These are phyloP conservation scores for Nerophis ophidion DNA, from an alignment of 2,113 vertebrate species.

Conservation along the genomic window DNA sequence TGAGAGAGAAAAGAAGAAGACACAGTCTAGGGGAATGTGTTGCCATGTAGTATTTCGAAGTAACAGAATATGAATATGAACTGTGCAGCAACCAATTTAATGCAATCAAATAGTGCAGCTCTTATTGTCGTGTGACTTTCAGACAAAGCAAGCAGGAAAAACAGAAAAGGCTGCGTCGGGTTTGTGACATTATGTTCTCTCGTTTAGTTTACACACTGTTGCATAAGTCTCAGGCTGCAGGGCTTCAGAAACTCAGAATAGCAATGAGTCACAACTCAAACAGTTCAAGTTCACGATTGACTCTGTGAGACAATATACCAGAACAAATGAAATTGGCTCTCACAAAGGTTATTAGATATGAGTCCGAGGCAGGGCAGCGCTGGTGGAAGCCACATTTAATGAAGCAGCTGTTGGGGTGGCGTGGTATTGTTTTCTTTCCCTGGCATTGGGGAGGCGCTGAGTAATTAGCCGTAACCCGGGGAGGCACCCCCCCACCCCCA, in stretches of 20 bases:
- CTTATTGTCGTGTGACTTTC: no score
- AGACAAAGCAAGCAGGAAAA: background rate
- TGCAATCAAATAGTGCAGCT: no score
- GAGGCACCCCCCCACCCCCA: conserved; percentile 33
- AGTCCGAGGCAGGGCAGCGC: conserved; percentile 15
- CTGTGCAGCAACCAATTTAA: no score
- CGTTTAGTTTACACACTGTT: conserved; percentile 6
- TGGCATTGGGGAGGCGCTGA: conserved; percentile 32
- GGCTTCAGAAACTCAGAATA: background rate
- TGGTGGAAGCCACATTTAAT: conserved; percentile 38
- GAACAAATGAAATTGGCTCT: background rate
- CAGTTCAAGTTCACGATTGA: background rate
- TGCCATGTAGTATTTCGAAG: conserved; percentile 15
- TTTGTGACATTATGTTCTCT: background rate
- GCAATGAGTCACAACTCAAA: background rate
- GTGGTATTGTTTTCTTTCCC: conserved; percentile 30
- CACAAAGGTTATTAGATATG: conserved; percentile 11
- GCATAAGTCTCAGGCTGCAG: background rate
- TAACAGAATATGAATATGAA: conserved; percentile 7
- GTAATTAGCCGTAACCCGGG: conserved; percentile 37
- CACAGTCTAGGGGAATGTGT: no score
- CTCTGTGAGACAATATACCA: background rate
- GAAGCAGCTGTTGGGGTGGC: conserved; percentile 36
- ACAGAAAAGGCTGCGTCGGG: background rate
- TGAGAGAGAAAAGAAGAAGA: no score